phyloP scores from a whole-genome alignment of 2,113 vertebrate genomes.

The Chinchilla lanigera region DNA sequence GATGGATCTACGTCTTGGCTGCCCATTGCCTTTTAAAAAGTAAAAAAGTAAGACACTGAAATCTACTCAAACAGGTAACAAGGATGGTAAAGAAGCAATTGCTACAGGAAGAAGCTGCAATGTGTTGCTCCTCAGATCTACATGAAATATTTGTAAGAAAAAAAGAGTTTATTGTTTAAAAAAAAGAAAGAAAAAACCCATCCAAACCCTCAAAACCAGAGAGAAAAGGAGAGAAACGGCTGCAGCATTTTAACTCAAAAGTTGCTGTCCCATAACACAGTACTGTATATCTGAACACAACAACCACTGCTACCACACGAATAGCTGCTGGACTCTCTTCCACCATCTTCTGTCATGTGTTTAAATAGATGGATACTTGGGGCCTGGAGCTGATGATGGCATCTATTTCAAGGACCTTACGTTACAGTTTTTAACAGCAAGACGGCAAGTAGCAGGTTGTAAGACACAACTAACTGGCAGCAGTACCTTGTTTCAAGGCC shows the following conservation, averaged over 20 bases:
- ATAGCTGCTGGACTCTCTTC: conserved; percentile 86
- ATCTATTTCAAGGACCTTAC: conserved; percentile 92
- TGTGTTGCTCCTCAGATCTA: conserved; percentile 86
- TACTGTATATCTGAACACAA: conserved; percentile 81
- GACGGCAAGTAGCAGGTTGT: conserved; percentile 77
- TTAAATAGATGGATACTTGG: conserved; percentile 84
- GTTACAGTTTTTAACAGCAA: conserved; percentile 87
- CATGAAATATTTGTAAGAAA: conserved; percentile 66
- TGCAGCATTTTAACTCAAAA: conserved; percentile 89
- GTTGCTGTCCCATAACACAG: conserved; percentile 84
- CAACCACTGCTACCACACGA: conserved; percentile 87
- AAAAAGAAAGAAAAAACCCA: conserved; percentile 14
- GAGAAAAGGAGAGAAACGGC: conserved; percentile 83
- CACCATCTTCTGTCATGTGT: conserved; percentile 88
- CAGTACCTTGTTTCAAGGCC: conserved; percentile 39
- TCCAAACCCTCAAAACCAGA: neutral
- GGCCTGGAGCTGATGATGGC: conserved; percentile 87
- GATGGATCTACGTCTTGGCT: conserved; percentile 96
- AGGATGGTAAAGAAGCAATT: conserved; percentile 66
- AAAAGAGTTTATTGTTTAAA: conserved; percentile 35
- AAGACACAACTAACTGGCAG: conserved; percentile 82
- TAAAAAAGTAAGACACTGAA: conserved; percentile 83
- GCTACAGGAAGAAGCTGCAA: conserved; percentile 84
- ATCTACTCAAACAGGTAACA: conserved; percentile 78
- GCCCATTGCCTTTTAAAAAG: conserved; percentile 91